These are phyloP conservation scores for Drosophila willistoni DNA, from an alignment of 1,140 invertebrate genomes.

Conservation along the genomic window DNA sequence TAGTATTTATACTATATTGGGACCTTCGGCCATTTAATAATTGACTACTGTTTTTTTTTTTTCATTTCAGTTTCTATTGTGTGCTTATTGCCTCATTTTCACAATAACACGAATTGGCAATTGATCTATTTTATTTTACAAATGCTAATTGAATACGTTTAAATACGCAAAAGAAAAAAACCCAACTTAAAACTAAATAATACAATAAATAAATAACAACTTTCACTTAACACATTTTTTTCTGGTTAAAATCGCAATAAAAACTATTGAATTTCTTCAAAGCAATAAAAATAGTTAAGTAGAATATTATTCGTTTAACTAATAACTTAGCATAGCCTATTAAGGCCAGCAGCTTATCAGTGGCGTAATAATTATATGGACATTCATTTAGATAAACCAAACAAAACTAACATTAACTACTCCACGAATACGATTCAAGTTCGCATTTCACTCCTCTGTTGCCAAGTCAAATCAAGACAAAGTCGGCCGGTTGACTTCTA, in stretches of 20 bases:
- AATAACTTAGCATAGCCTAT: background rate
- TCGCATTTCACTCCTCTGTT: conserved; percentile 15
- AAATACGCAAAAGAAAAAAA: conserved; percentile 12
- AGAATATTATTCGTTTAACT: background rate
- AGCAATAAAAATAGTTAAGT: background rate
- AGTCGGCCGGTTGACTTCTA: conserved; percentile 38
- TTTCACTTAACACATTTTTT: conserved; percentile 4
- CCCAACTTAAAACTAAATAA: background rate
- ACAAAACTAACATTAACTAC: background rate
- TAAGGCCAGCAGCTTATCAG: conserved; percentile 47
- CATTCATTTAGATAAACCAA: conserved; percentile 49
- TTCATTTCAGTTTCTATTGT: background rate
- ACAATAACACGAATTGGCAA: background rate
- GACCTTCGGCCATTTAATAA: background rate
- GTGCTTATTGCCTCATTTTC: background rate
- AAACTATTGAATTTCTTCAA: background rate
- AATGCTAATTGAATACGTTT: conserved; percentile 7
- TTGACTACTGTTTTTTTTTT: background rate
- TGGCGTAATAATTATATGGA: conserved; percentile 48
- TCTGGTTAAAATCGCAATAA: background rate
- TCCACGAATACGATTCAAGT: background rate
- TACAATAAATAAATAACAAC: background rate
- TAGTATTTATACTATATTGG: background rate
- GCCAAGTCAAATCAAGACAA: conserved; percentile 30
- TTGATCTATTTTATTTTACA: conserved; percentile 3